A percentile compares a stretch with the other conserved stretches of the same genome.
phyloP scores from a whole-genome alignment of 1,140 invertebrate species.

The Antheraea pernyi region DNA sequence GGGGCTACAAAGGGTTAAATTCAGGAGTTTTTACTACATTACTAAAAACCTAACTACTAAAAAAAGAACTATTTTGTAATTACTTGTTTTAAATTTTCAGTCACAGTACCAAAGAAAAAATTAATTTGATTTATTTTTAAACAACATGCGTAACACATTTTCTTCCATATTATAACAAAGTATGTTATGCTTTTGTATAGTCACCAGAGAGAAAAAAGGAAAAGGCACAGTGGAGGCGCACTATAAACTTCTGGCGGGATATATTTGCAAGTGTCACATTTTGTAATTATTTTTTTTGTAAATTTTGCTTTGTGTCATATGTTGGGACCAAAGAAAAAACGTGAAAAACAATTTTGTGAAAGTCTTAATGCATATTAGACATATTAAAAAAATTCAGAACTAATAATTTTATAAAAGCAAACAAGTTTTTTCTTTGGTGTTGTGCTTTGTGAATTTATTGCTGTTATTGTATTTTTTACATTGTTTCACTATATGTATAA shows the following conservation, averaged over 20 bases:
- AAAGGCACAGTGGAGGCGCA: slow-evolving; percentile 78
- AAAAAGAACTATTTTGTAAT: too few relatives aligned
- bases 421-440: slow-evolving; percentile 66
- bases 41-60: too few relatives aligned
- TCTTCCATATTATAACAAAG: neutral
- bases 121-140: slow-evolving; percentile 1
- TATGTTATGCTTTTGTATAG: slow-evolving; percentile 46
- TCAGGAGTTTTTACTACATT: too few relatives aligned
- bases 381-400: too few relatives aligned
- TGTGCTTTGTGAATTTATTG: slow-evolving; percentile 28
- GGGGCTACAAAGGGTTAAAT: too few relatives aligned
- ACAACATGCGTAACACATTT: slow-evolving; percentile 7
- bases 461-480: slow-evolving; percentile 12
- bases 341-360: slow-evolving; percentile 6
- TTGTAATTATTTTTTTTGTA: slow-evolving; percentile 39
- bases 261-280: slow-evolving; percentile 78
- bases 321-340: slow-evolving; percentile 61
- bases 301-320: neutral
- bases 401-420: neutral
- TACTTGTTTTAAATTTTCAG: neutral
- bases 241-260: slow-evolving; percentile 78
- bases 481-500: too few relatives aligned
- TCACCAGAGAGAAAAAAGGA: slow-evolving; percentile 73
- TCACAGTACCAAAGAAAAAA: slow-evolving; percentile 63
- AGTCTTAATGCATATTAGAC: neutral